A percentile compares a stretch with the other conserved stretches of the same genome.
Conservation (phyloP, 2,888 invertebrate species). For the Epinotia nisella region DNA sequence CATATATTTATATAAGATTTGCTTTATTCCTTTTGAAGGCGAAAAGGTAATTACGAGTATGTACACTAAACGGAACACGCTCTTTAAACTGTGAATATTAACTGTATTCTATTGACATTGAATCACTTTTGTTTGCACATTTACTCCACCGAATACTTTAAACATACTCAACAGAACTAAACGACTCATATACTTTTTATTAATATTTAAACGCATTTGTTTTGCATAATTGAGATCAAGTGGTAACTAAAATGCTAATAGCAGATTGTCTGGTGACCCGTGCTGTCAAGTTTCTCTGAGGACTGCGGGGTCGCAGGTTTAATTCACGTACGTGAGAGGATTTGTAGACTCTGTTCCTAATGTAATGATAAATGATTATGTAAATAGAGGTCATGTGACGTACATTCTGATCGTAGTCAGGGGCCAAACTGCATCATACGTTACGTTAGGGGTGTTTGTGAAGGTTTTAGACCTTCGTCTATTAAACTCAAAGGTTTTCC, state of each 20-base stretch:
- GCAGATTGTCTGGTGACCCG: background rate
- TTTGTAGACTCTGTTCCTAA: conserved; percentile 1
- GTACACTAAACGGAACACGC: background rate
- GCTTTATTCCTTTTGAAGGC: background rate
- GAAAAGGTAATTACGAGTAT: no score
- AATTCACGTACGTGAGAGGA: conserved; percentile 34
- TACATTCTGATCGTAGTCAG: no score
- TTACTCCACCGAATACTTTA: background rate
- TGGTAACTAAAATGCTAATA: conserved; percentile 28
- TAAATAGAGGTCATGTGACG: background rate
- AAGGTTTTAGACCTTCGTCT: no score
- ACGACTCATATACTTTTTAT: background rate
- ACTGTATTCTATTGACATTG: background rate
- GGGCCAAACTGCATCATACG: no score
- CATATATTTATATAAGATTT: background rate
- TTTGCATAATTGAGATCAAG: conserved; percentile 25
- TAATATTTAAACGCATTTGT: conserved; percentile 7
- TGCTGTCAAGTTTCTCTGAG: conserved; percentile 1
- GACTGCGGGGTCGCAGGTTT: conserved; percentile 18
- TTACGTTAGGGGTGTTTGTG: no score
- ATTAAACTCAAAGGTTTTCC: no score
- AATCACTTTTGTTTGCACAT: background rate
- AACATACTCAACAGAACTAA: background rate
- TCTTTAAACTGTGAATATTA: background rate
- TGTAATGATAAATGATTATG: conserved; percentile 8